Base-by-base conservation (phyloP, 1,140 invertebrate species). In the Zaprionus nigranus region DNA sequence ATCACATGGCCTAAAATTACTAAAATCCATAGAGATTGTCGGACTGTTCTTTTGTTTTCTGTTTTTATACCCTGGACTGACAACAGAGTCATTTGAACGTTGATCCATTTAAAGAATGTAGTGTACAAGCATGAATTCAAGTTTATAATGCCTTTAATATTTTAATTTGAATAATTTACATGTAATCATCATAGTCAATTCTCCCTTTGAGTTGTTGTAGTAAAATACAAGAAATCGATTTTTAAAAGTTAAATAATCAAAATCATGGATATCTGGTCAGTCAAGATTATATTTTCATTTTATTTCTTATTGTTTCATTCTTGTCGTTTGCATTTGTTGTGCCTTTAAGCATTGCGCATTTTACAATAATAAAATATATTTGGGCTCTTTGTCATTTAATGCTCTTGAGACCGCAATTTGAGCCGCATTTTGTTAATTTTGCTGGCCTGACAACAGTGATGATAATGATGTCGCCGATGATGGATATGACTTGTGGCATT, bases 381-480 rank as follows among this genome's bases (percentile, higher is more conserved):
- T 69, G 43, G 60, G 69, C 79, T 75, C 36, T 77, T 86, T 87
- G 79, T 77, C 72, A 85, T 82, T 85, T 73, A 77, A 85, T 78
- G 66, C 69, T 63, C 15, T 30, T 40, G 30, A 49, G 70, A 59
- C 43, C 54, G 68, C 68, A 68, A 71, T 72, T 72, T 59, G 46
- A 79, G 64, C 60, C 62, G 62, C 78, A 40, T 57, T 20, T 53
- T 49, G 66, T 62, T 58, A 73, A 58, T 20, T 49, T 49, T 51
- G 46, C 11, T 13, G 46, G 46, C 46, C 46, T 51, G 46, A 24
- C 46, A 51, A 51, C 46, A 13, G 20, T 28, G 46, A 66, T 66
- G 63, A 60, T 61, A 24, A 59, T 36, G 49, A 61, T 36, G 28
- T 51, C 46, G 46, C 46, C 20, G 22, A 30, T 38, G 38, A 40